These are phyloP conservation scores for Microtus montanus DNA, from an alignment of 2,113 vertebrate species.

Conservation along the genomic window DNA sequence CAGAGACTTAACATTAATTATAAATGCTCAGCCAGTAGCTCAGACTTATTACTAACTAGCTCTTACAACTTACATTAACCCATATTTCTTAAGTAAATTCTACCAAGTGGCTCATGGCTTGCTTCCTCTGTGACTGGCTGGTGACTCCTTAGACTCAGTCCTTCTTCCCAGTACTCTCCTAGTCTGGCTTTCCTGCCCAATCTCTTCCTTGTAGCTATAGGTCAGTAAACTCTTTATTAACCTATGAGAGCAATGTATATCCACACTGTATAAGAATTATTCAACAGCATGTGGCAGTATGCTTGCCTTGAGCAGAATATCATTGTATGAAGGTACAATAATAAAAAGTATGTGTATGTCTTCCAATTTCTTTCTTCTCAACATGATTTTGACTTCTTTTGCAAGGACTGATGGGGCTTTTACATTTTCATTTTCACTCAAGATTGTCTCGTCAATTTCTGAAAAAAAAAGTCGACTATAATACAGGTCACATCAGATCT, in stretches of 20 bases:
- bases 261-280: not conserved
- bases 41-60: not conserved
- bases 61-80: not conserved
- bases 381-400: not conserved
- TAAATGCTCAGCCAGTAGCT: not conserved
- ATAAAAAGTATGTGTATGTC: not conserved
- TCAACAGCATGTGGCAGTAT: not conserved
- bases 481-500: not conserved
- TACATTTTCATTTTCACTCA: slow-evolving; percentile 43
- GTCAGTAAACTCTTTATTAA: not conserved
- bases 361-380: not conserved
- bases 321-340: not conserved
- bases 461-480: not conserved
- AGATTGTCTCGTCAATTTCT: not conserved
- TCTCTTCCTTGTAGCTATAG: not conserved
- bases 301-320: not conserved
- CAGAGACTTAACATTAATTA: not conserved
- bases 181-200: not conserved
- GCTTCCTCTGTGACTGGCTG: not conserved
- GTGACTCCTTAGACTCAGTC: not conserved
- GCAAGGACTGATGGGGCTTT: not conserved
- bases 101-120: not conserved
- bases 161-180: not conserved
- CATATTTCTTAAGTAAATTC: not conserved
- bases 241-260: not conserved